A percentile compares a stretch with the other conserved stretches of the same genome.
Evolutionary conservation across 2,888 invertebrate genomes (phyloP).

Genomic region (Agonopterix alstromeriana): DNA sequence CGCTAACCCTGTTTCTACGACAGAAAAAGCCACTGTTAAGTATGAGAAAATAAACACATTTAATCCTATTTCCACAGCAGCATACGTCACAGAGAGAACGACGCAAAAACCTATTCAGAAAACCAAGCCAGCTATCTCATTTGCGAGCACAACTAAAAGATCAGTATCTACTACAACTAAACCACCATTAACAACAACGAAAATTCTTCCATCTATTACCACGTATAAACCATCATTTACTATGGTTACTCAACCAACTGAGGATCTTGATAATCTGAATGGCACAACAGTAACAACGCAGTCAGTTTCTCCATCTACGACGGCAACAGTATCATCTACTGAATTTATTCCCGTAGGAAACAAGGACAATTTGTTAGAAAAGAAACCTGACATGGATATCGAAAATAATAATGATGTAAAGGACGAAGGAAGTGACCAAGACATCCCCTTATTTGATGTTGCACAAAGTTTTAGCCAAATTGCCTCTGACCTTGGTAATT

Average conservation of each 20-base stretch:
- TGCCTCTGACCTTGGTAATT: conserved; percentile 61
- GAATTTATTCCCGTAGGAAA: conserved; percentile 36
- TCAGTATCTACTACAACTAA: conserved; percentile 19
- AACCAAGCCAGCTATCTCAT: conserved; percentile 16
- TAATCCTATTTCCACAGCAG: conserved; percentile 45
- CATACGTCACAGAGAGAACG: conserved; percentile 39
- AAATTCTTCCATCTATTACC: conserved; percentile 6
- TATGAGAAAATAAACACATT: conserved; percentile 53
- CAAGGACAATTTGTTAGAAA: conserved; percentile 11
- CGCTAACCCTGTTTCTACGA: conserved; percentile 21
- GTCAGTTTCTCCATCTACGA: conserved; percentile 60
- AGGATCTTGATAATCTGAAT: conserved; percentile 43
- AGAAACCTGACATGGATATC: conserved; percentile 10
- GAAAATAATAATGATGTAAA: conserved; percentile 18
- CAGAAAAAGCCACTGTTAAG: conserved; percentile 29
- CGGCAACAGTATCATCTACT: conserved; percentile 45
- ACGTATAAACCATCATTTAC: conserved; percentile 10
- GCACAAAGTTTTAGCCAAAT: conserved; percentile 71
- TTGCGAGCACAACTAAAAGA: conserved; percentile 24
- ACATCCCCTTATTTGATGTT: conserved; percentile 55
- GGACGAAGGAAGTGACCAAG: conserved; percentile 24
- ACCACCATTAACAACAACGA: conserved; percentile 6
- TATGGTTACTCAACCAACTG: conserved; percentile 17
- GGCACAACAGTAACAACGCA: conserved; percentile 61
- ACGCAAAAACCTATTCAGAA: conserved; percentile 26